phyloP scores from a whole-genome alignment of 2,113 vertebrate species.

The Crotalus tigris region DNA sequence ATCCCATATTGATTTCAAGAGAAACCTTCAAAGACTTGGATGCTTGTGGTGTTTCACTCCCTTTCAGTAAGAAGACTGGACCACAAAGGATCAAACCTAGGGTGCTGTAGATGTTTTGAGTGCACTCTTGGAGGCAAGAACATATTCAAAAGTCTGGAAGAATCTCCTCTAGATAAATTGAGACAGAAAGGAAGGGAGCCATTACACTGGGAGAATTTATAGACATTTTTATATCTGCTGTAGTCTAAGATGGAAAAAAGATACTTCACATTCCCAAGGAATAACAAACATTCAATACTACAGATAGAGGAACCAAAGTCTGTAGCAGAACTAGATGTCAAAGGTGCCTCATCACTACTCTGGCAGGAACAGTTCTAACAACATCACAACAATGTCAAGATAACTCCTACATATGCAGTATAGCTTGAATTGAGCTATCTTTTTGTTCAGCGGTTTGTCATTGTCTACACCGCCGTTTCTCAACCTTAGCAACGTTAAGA shows the following conservation, averaged over 20 bases:
- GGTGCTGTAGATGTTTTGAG: constrained; percentile 58
- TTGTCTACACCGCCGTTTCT: not conserved
- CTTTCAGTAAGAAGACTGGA: constrained; percentile 24
- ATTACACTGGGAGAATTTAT: not conserved
- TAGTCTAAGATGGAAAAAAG: not conserved
- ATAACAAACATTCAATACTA: not conserved
- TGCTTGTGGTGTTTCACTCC: constrained; percentile 47
- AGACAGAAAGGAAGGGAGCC: constrained; percentile 22
- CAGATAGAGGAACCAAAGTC: not conserved
- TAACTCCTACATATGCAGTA: not conserved
- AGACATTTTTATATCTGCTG: not conserved
- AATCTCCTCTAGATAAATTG: constrained; percentile 41
- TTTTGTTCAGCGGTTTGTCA: not conserved
- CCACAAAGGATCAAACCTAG: constrained; percentile 54
- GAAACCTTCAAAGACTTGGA: constrained; percentile 33
- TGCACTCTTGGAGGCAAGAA: constrained; percentile 46
- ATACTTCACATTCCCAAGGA: not conserved
- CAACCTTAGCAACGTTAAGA: not conserved
- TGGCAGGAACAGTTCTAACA: not conserved
- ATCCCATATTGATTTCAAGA: constrained; percentile 39
- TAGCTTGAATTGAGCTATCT: not conserved
- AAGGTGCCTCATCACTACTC: not conserved
- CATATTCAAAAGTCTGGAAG: constrained; percentile 24
- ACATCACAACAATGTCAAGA: not conserved
- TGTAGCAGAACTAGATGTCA: not conserved